Evolutionary conservation across 2,113 vertebrate genomes (phyloP), one percentile per base, ranked within the genome.

Genomic region (Sarotherodon lohbergeri): DNA sequence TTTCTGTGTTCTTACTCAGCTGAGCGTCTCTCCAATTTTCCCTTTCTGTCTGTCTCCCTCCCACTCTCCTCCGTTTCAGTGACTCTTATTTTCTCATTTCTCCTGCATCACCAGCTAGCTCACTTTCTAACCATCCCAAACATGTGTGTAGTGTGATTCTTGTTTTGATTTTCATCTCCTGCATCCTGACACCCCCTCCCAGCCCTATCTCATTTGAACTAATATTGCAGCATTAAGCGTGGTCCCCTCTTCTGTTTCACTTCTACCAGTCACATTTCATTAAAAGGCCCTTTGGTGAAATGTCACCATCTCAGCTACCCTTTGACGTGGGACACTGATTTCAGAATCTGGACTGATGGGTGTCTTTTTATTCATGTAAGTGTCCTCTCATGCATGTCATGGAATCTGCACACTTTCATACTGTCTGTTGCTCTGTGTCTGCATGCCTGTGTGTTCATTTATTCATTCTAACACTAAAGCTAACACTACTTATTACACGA

Each of bases 1-100:
- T 95, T 95, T 93, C 90, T 86, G 91, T 95, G 89, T 93, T 92
- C 91, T 93, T 82, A 29, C 89, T 90, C 88, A 92, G 90, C 93
- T 88, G 88, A 93, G 90, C 87, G 83, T 94, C 91, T 90, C 81
- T 88, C 63, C 61, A 3, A 11, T 57, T 92, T 89, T 88, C 68
- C 36, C 80, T 39, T 82, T 81, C 80, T 14, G 34, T 92, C 88
- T 57, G 54, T 32, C 76, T 22, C 66, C n/a, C 83, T 39, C 50
- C 63, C 61, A 78, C 50, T 61, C 55, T 12, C 73, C 3, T 29
- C 19, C 32, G 4, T 56, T 80, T 43, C 71, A 68, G 32, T 85
- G 71, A 84, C 78, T 93, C 81, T 83, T 79, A 43, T 81, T 80
- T 83, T 86, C 86, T 87, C 48, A 56, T 82, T 73, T 24, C 80